Percentiles rank a stretch among this genome's conserved stretches.
Conservation (phyloP, 2,888 invertebrate genomes). For the Synanthedon andrenaeformis region DNA sequence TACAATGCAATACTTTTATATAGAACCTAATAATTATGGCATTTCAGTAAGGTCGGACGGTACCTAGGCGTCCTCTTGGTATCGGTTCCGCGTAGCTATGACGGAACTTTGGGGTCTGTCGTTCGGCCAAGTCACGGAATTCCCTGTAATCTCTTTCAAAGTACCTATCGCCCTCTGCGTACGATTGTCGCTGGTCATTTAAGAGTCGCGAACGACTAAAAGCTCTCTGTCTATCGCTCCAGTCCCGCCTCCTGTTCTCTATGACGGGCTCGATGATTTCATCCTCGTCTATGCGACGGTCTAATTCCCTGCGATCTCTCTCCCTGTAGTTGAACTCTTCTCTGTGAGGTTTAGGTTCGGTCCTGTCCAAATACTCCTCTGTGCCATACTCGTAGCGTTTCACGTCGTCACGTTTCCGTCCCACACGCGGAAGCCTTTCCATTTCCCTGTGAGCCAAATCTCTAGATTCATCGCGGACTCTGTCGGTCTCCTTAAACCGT, state of each 20-base stretch:
- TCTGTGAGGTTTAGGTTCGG: conserved; percentile 46
- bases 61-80: conserved; percentile 60
- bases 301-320: conserved; percentile 51
- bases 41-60: conserved; percentile 63
- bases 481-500: conserved; percentile 45
- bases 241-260: conserved; percentile 52
- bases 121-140: conserved; percentile 49
- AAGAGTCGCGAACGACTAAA: conserved; percentile 60
- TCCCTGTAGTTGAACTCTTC: conserved; percentile 50
- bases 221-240: conserved; percentile 55
- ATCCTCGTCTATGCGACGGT: conserved; percentile 58
- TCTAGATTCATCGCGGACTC: conserved; percentile 37
- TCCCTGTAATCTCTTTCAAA: conserved; percentile 60
- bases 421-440: conserved; percentile 56
- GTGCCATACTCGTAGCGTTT: conserved; percentile 58
- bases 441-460: conserved; percentile 47
- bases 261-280: conserved; percentile 59
- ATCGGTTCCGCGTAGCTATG: conserved; percentile 79
- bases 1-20: neutral
- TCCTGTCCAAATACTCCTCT: conserved; percentile 54
- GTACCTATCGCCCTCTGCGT: conserved; percentile 50
- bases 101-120: conserved; percentile 62
- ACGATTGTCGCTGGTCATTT: conserved; percentile 59
- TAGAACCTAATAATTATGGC: conserved; percentile 46
- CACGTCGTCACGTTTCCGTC: conserved; percentile 51